Base-by-base conservation (phyloP, 2,888 invertebrate genomes). In the Steromphala cineraria region DNA sequence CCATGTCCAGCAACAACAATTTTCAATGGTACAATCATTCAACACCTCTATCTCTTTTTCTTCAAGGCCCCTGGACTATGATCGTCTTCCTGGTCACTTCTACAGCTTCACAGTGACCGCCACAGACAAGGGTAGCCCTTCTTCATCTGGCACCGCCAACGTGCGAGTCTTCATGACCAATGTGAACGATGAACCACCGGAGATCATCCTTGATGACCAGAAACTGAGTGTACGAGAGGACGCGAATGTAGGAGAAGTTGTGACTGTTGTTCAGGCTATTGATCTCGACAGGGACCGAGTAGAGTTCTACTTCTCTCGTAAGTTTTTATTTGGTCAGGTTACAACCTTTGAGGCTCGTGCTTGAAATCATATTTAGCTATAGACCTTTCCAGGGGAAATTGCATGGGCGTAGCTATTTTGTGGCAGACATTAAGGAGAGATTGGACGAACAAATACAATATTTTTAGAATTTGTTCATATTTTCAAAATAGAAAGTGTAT, bases 271-370 rank as follows among this genome's bases (percentile, higher is more conserved):
- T 0, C 98, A 99, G 1, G 98, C 99, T 0, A 98, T 98, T 7
- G 99, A 99, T 93, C 98, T 98, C 94, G 98, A 99, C 93, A 98
- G 99, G 13, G 98, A 99, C 93, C 98, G 98, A 93, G 98, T 99
- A 5, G 95, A 97, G 80, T 98, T 98, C 91, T 97, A 97, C 75
- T 95, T 95, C 80, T 84, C 89, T 75, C 86, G 90, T 90, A 84
- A 85, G 88, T 81, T 2, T 13, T 40, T 53, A 13, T 31, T 46
- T 46, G 10, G 46, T 13, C 46, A 10, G 46, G 46, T 46, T 46
- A 2, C 36, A 4, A 4, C 7, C 36, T 7, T 36, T 7, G 4
- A 2, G 36, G 36, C 7, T 36, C 2, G 36, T 7, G 36, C 36
- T n/a, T n/a, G n/a, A n/a, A n/a, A n/a, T n/a, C n/a, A n/a, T n/a